Base-by-base conservation (phyloP, 1,140 invertebrate genomes). In the Saccostrea cuccullata region DNA sequence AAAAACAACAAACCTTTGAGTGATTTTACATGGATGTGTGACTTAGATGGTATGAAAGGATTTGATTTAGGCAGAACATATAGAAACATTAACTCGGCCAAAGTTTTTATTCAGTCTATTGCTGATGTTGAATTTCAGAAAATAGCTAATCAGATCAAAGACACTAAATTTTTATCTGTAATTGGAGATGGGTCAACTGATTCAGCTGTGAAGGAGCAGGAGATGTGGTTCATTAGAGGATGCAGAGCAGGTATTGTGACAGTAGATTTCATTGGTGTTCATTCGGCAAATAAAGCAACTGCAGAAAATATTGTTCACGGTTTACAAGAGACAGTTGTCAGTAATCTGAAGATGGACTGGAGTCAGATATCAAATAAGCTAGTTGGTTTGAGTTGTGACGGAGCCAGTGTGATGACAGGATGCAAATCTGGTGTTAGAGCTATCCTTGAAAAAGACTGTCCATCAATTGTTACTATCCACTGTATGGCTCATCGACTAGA, bases 181-280 rank as follows among this genome's bases (percentile, higher is more conserved):
- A n/a, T n/a, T n/a, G n/a, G n/a, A n/a, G n/a, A n/a, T n/a, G n/a
- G n/a, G n/a, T n/a, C n/a, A n/a, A n/a, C n/a, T n/a, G n/a, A n/a
- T n/a, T n/a, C n/a, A n/a, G n/a, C n/a, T n/a, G n/a, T n/a, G n/a
- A 47, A 88, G 3, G 87, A 90, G 56, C 87, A 90, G 47, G 73
- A 87, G 73, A 67, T 88, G 67, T 90, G 87, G 87, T 86, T 77
- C 64, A 5, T 40, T 17, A 60, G 82, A 64, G 86, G 84, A 36
- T 83, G 47, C 67, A 85, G 15, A 20, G 60, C 60, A 17, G 60
- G 60, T 64, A 15, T 30, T 56, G 89, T 84, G 12, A 73, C 23
- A 60, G 70, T 86, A 36, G 11, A 36, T 55, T 85, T 88, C 88
- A 47, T 82, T 23, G 86, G 84, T 82, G 56, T 84, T 23, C 23